These are phyloP conservation scores for Carassius carassius DNA, from an alignment of 2,113 vertebrate species.

Conservation along the genomic window DNA sequence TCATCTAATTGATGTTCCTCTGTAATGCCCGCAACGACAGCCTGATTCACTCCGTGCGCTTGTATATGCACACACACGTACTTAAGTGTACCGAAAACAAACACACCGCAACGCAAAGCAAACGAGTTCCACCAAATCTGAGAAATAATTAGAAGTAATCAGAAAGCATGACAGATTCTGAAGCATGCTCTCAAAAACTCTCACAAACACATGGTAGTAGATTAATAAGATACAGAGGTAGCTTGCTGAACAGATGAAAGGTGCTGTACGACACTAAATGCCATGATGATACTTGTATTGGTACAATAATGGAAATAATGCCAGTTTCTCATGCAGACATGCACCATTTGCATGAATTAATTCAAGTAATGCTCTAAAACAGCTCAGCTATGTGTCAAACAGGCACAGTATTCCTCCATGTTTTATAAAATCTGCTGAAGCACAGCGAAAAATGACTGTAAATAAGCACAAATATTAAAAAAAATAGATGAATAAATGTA, in stretches of 20 bases:
- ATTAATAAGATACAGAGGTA: conserved; percentile 32
- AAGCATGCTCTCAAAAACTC: conserved; percentile 2
- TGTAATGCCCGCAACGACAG: conserved; percentile 50
- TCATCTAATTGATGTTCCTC: conserved; percentile 67
- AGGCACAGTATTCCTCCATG: background rate
- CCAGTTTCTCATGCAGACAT: background rate
- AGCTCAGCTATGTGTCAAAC: background rate
- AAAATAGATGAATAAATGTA: background rate
- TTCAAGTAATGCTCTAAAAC: background rate
- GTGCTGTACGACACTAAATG: conserved; percentile 11
- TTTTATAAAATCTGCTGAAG: background rate
- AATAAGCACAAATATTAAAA: background rate
- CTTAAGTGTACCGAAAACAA: background rate
- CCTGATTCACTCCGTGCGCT: background rate
- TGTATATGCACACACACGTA: background rate
- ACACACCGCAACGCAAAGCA: background rate
- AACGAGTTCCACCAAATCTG: background rate
- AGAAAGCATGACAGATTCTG: conserved; percentile 37
- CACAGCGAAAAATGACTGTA: background rate
- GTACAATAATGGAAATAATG: background rate
- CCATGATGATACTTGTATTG: background rate
- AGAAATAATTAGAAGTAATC: conserved; percentile 27
- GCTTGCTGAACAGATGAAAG: conserved; percentile 5
- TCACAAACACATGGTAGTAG: conserved; percentile 14
- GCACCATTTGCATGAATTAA: conserved; percentile 19